Base-by-base conservation (phyloP, 1,140 invertebrate genomes). In the Listronotus oregonensis region DNA sequence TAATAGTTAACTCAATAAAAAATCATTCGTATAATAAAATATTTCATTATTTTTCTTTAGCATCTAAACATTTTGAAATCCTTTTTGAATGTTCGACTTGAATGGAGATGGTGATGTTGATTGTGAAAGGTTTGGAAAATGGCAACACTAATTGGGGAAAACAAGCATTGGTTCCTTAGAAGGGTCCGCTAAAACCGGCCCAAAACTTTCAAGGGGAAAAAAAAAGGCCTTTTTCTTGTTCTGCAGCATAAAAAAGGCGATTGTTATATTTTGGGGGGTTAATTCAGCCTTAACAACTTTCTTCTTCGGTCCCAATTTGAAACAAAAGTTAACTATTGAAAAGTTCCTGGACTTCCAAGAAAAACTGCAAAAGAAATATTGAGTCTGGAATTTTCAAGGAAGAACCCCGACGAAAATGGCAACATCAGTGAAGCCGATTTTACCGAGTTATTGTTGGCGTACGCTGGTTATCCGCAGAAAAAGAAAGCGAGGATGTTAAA, bases 51-150 rank as follows among this genome's bases (percentile, higher is more conserved):
- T 42, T 42, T 32, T 49, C 56, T 87, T 27, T 73, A 99, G 97
- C 97, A 64, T 98, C 97, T 6, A 86, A 96, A 14, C 96, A 99
- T 80, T 99, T 99, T 82, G 95, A 98, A 85, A 97, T 99, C 69
- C 97, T 31, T 99, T 99, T 80, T 88, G 94, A 71, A 99, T 99
- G 94, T 99, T 99, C 82, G 98, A 99, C 80, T 82, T 98, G 49
- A 99, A 99, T 80, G 97, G 97, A 2, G 97, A 99, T 80, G 98
- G 97, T 6, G 94, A 98, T 78, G 94, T 99, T 0, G 97, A 99
- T 78, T 91, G 88, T 69, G 94, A 97, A 74, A 97, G 99, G 80
- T 99, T 99, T 80, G 93, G 95, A 78, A 97, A 96, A 85, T 99
- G 18, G 92, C 93, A 3, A 92, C 91, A 3, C 85, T 98, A 42